These are phyloP conservation scores for Nemurella pictetii DNA, from an alignment of 2,888 invertebrate genomes.

Conservation along the genomic window DNA sequence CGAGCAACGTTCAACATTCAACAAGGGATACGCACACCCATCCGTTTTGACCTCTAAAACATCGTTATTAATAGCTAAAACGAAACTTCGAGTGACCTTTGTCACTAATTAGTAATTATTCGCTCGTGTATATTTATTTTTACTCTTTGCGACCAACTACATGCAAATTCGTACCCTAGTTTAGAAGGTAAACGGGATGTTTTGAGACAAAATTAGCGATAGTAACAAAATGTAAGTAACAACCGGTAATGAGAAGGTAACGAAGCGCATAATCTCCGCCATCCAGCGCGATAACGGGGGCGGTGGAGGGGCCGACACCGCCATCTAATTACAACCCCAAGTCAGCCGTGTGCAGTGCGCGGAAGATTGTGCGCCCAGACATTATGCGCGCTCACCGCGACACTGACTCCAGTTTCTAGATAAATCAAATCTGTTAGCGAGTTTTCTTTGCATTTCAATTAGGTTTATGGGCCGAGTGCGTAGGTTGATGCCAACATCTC, in stretches of 20 bases:
- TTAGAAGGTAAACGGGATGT: too few species aligned
- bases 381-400: background rate
- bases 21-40: too few species aligned
- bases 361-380: background rate
- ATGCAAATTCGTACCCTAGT: too few species aligned
- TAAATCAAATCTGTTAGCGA: background rate
- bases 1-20: too few species aligned
- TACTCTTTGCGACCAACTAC: background rate
- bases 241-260: background rate
- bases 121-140: too few species aligned
- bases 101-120: too few species aligned
- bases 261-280: background rate
- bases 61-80: too few species aligned
- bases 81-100: too few species aligned
- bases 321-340: background rate
- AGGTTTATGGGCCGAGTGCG: background rate
- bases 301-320: background rate
- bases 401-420: background rate
- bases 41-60: too few species aligned
- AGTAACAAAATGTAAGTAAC: background rate
- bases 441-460: slow-evolving; percentile 12
- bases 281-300: background rate
- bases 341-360: background rate
- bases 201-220: background rate
- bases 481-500: too few species aligned